Conservation (phyloP, 23 tunicate genomes). For the Halocynthia aurantium region DNA sequence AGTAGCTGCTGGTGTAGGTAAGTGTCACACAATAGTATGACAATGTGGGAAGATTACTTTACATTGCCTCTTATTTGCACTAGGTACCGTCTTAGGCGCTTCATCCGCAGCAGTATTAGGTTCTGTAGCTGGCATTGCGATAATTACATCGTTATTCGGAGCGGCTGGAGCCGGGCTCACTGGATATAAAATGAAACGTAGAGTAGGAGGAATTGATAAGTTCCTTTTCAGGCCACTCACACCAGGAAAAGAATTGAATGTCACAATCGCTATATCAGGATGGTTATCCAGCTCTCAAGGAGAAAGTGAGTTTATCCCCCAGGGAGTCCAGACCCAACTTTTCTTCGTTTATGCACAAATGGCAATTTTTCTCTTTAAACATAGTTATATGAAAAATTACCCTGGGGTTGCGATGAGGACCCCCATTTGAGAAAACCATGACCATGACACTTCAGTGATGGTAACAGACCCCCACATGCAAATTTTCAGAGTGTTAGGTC, state of each 20-base stretch:
- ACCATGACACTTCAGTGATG: too few relatives aligned
- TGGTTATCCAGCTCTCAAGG: conserved; percentile 56
- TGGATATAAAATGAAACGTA: conserved; percentile 97
- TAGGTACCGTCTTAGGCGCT: conserved; percentile 91
- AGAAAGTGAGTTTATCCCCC: not conserved
- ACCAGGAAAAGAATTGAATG: conserved; percentile 45
- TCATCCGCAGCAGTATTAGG: conserved; percentile 92
- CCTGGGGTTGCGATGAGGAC: too few relatives aligned
- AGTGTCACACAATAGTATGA: not conserved
- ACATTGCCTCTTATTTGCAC: not conserved
- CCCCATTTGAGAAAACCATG: too few relatives aligned
- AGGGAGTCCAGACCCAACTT: too few relatives aligned
- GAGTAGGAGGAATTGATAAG: conserved; percentile 98
- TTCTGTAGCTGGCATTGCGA: conserved; percentile 93
- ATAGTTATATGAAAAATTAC: too few relatives aligned
- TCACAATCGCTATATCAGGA: conserved; percentile 83
- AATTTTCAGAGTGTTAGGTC: too few relatives aligned
- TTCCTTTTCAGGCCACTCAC: conserved; percentile 67
- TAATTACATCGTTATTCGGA: conserved; percentile 97
- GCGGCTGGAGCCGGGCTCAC: conserved; percentile 99
- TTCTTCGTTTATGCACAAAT: too few relatives aligned
- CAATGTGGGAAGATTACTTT: too few relatives aligned
- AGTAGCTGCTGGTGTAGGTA: conserved; percentile 99
- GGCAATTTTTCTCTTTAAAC: too few relatives aligned
- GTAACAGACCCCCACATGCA: too few relatives aligned